These are phyloP conservation scores for Eulemur albifrons DNA, from an alignment of 2,797 vertebrate species.

Conservation along the genomic window DNA sequence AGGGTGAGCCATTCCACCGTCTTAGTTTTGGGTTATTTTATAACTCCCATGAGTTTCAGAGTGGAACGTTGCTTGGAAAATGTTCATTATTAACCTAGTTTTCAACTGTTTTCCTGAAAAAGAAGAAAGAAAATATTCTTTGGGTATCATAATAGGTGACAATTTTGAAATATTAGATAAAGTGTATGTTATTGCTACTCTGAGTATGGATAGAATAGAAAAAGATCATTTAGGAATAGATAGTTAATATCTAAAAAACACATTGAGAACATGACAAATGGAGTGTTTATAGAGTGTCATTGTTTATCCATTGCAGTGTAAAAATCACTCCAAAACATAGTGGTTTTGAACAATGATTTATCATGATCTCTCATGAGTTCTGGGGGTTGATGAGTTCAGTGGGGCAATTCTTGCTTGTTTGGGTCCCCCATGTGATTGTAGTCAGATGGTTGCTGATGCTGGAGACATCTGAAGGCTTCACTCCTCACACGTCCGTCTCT, in stretches of 20 bases:
- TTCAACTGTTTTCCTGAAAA: conserved; percentile 68
- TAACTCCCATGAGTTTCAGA: conserved; percentile 63
- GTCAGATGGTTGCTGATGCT: background rate
- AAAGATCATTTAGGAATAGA: background rate
- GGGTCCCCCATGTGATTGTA: background rate
- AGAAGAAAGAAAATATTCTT: conserved; percentile 73
- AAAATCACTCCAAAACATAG: background rate
- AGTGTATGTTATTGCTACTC: conserved; percentile 41
- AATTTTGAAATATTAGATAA: conserved; percentile 69
- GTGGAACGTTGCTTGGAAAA: conserved; percentile 68
- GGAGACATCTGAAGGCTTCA: background rate
- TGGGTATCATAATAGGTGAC: conserved; percentile 66
- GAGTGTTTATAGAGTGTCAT: background rate
- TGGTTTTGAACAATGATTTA: background rate
- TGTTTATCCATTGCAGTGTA: background rate
- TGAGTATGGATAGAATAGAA: background rate
- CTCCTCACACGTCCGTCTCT: background rate
- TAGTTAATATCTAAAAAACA: conserved; percentile 12
- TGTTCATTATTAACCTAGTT: conserved; percentile 71
- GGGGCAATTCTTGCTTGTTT: background rate
- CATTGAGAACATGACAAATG: background rate
- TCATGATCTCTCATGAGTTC: background rate
- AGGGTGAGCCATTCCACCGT: conserved; percentile 42
- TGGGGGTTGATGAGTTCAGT: background rate
- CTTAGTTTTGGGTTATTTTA: conserved; percentile 70